Percentiles rank a stretch among this genome's conserved stretches.
These are phyloP conservation scores for Nothobranchius kuhntae DNA, from an alignment of 2,113 vertebrate species.

Conservation along the genomic window DNA sequence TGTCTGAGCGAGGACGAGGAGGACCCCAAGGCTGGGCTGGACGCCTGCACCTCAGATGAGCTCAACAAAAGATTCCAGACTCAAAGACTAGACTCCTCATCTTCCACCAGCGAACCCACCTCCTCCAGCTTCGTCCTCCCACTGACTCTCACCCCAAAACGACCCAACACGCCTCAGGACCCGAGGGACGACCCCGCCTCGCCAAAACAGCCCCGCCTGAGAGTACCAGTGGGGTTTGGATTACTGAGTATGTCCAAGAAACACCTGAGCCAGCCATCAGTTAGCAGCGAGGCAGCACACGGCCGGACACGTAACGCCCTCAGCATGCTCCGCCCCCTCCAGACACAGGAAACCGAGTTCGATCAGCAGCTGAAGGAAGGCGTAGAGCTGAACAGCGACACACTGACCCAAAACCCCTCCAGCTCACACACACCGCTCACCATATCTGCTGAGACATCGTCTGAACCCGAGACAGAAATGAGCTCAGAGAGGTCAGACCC, in stretches of 20 bases:
- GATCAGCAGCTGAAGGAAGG: conserved; percentile 79
- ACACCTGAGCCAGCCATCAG: conserved; percentile 93
- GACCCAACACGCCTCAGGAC: conserved; percentile 72
- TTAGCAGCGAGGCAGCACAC: conserved; percentile 83
- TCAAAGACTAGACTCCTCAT: conserved; percentile 88
- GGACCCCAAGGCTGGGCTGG: conserved; percentile 39
- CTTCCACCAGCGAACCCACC: conserved; percentile 83
- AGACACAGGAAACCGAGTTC: conserved; percentile 89
- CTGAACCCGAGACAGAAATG: conserved; percentile 51
- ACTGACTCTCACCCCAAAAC: conserved; percentile 71
- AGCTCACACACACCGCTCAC: background rate
- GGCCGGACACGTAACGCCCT: conserved; percentile 92
- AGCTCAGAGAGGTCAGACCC: conserved; percentile 51
- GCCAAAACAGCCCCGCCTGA: conserved; percentile 82
- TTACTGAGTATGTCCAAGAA: conserved; percentile 84
- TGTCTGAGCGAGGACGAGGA: conserved; percentile 17
- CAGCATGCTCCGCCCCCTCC: conserved; percentile 91
- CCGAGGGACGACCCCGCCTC: conserved; percentile 68
- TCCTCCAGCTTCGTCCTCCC: conserved; percentile 64
- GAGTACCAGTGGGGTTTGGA: conserved; percentile 81
- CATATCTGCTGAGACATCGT: background rate
- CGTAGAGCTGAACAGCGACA: conserved; percentile 72
- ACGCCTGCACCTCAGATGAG: conserved; percentile 87
- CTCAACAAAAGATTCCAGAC: conserved; percentile 89
- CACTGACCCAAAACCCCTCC: conserved; percentile 29